Evolutionary conservation across 2,797 vertebrate genomes (phyloP), one percentile per base, ranked within the genome.

Genomic region (Chloroceryle inda): DNA sequence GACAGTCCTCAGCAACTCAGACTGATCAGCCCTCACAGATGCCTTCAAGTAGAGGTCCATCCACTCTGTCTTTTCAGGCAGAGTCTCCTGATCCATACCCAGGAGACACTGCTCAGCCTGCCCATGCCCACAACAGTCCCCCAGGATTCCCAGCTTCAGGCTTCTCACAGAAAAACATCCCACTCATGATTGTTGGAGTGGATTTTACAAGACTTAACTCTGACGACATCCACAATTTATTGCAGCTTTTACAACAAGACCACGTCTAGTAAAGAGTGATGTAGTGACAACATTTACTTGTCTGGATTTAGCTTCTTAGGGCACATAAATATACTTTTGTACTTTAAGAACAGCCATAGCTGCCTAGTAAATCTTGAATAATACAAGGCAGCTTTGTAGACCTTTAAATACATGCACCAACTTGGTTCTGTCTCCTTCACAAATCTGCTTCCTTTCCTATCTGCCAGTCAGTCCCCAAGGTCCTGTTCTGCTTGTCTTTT

Each of bases 311-410:
- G 83, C 74, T 75, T 90, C 85, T 92, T 52, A 37, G 78, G 76
- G 89, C 85, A 92, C 74, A 78, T 91, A 93, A 84, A 89, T 92
- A 82, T 72, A 83, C 72, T 91, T 92, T 33, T 91, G 73, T 91
- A 76, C 83, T 92, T 94, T 61, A 72, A 37, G 29, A 94, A 69
- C 44, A 88, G 74, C 38, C 59, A 33, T 45, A 74, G 92, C 89
- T 94, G 84, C 81, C 91, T 85, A 77, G 80, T 97, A 96, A 96
- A 85, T 85, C 86, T 94, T 92, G 78, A 58, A 38, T 89, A 96
- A 96, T 40, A 86, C 82, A 94, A 92, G 92, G 67, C 85, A 93
- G 91, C 87, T 97, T 94, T 94, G 89, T 77, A 94, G 94, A 93
- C 84, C 86, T 94, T 96, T 96, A 87, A 97, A 94, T 31, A 93